phyloP scores from a whole-genome alignment of 92 coral and sea anemone species.

The Palythoa grandis region DNA sequence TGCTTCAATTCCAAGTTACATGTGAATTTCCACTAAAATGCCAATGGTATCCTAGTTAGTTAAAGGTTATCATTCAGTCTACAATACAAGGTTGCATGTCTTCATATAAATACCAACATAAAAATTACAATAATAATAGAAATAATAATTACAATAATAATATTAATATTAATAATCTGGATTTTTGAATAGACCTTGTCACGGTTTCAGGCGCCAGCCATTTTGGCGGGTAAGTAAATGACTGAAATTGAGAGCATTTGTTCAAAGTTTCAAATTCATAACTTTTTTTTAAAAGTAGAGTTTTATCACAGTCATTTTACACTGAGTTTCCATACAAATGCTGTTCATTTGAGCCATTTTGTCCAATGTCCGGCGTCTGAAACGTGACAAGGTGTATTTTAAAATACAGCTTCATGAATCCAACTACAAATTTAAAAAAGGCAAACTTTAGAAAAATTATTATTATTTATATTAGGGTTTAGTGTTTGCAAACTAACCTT shows the following conservation, averaged over 20 bases:
- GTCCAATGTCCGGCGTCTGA: background rate
- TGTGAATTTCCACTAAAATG: too few species aligned
- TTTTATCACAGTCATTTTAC: background rate
- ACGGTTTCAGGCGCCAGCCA: background rate
- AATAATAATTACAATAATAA: too few species aligned
- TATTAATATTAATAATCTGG: too few species aligned
- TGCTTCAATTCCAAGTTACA: too few species aligned
- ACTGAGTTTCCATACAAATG: background rate
- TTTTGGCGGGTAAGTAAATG: background rate
- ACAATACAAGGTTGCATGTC: too few species aligned
- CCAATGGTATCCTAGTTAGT: too few species aligned
- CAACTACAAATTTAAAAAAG: background rate
- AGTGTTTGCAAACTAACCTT: conserved; percentile 5
- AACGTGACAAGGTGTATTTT: background rate
- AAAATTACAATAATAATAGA: too few species aligned
- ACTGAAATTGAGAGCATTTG: background rate
- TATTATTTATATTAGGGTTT: background rate
- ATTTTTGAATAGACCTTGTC: too few species aligned
- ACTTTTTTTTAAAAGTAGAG: background rate
- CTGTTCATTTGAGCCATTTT: background rate
- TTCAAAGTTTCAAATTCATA: background rate
- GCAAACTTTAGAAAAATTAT: too few species aligned
- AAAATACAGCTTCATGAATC: background rate
- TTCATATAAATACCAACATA: too few species aligned
- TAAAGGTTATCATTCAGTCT: too few species aligned